Conservation (phyloP, 2,113 vertebrate genomes). For the Ameiurus melas region DNA sequence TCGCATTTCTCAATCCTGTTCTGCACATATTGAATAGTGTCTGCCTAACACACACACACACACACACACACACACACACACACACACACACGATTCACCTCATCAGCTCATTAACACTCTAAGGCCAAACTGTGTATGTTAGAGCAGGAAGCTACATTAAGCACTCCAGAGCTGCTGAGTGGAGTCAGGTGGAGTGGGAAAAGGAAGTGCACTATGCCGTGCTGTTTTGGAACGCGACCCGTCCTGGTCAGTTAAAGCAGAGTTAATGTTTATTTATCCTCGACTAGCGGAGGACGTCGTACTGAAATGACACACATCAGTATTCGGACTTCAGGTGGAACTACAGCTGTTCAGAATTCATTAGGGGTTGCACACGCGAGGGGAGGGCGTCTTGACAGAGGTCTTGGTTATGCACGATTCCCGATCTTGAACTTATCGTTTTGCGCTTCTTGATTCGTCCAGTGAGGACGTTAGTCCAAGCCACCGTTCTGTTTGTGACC, state of each 20-base stretch:
- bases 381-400: too few relatives aligned
- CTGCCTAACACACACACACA: not conserved
- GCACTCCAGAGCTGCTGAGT: not conserved
- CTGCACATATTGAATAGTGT: conserved; percentile 3
- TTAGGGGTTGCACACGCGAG: too few relatives aligned
- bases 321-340: too few relatives aligned
- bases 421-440: too few relatives aligned
- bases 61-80: too few relatives aligned
- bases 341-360: too few relatives aligned
- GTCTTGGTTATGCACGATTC: too few relatives aligned
- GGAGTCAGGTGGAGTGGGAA: conserved; percentile 32
- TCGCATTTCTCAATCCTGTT: conserved; percentile 9
- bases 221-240: conserved; percentile 41
- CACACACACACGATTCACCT: not conserved
- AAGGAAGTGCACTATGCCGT: conserved; percentile 3
- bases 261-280: conserved; percentile 44
- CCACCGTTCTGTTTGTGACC: too few relatives aligned
- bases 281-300: too few relatives aligned
- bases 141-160: not conserved
- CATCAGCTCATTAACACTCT: not conserved
- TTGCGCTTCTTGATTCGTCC: too few relatives aligned
- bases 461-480: too few relatives aligned
- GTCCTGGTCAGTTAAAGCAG: conserved; percentile 8
- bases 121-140: not conserved
- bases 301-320: too few relatives aligned